Base-by-base conservation (phyloP, 2,797 vertebrate genomes). In the Mus minutoides region DNA sequence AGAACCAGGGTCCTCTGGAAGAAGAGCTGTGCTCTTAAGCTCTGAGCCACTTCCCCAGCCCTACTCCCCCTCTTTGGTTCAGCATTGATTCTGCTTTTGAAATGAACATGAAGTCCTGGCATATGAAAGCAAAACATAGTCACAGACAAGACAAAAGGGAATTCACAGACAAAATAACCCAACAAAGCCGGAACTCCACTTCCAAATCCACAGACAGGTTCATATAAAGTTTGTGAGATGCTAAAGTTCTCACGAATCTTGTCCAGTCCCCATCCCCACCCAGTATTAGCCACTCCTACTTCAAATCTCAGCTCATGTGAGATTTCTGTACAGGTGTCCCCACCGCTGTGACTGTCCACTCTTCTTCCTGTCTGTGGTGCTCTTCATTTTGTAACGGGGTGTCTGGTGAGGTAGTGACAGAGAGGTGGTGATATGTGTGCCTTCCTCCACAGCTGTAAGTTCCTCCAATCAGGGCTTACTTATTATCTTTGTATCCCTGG, bases 61-160 rank as follows among this genome's bases (percentile, higher is more conserved):
- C 22, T 26, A 24, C 22, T 58, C n/a, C 3, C 56, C 40, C n/a
- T 85, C 34, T 84, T 9, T 5, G 49, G 83, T 76, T 67, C 13
- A 46, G 29, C 62, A 40, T 24, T 90, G 40, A n/a, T 87, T 90
- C 40, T 93, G n/a, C 71, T n/a, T 96, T 88, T 56, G 37, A 80
- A 95, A 92, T 52, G 77, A 73, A 49, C 37, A 2, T 2, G 2
- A 71, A 80, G 8, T 94, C 88, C 49, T 88, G 34, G 54, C 77
- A 31, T 31, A 69, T 7, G 29, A 92, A 40, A 92, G 37, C 24
- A 79, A 86, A 58, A 52, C 16, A 75, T 29, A 43, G 3, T 46
- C 54, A 31, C 6, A 11, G 22, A 22, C 54, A 62, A 46, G 12
- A 52, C 40, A 46, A 52, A 79, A 67, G 75, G 34, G 69, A 86